Percentiles rank a stretch among this genome's conserved stretches.
phyloP scores from a whole-genome alignment of 2,888 invertebrate species.

The Metallyticus violacea region DNA sequence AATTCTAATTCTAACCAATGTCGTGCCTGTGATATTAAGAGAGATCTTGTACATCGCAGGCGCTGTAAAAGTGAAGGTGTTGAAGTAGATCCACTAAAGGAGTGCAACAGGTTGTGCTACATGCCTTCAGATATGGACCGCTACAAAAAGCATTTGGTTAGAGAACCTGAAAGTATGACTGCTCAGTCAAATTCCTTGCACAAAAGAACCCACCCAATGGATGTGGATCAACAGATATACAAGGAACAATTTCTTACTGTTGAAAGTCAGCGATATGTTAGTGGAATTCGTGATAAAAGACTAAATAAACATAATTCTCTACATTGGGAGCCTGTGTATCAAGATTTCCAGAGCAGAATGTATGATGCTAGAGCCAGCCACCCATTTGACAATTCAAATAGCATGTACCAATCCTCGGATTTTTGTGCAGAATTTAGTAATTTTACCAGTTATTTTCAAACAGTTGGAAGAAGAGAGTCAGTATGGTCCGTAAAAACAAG shows the following conservation, averaged over 20 bases:
- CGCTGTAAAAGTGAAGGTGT: constrained; percentile 30
- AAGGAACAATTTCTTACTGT: not conserved
- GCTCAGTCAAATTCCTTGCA: not conserved
- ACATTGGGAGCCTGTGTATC: not conserved
- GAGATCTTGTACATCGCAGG: constrained; percentile 13
- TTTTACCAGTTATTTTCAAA: not conserved
- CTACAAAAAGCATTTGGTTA: not conserved
- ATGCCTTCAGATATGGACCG: not conserved
- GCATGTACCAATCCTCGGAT: not conserved
- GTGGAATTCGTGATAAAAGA: not conserved
- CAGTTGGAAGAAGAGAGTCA: not conserved
- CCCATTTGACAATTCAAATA: not conserved
- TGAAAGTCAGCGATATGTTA: not conserved
- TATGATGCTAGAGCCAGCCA: not conserved
- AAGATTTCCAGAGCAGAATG: not conserved
- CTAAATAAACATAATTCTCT: not conserved
- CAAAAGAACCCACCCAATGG: not conserved
- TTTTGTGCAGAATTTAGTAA: not conserved
- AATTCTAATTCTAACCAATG: constrained; percentile 22
- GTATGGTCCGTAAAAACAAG: not conserved
- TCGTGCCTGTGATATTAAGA: constrained; percentile 18
- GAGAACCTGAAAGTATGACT: not conserved
- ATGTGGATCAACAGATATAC: not conserved
- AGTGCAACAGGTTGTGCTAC: constrained; percentile 27
- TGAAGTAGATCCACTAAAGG: constrained; percentile 30